Evolutionary conservation across 2,113 vertebrate species (phyloP).

Genomic region (Heptranchias perlo): DNA sequence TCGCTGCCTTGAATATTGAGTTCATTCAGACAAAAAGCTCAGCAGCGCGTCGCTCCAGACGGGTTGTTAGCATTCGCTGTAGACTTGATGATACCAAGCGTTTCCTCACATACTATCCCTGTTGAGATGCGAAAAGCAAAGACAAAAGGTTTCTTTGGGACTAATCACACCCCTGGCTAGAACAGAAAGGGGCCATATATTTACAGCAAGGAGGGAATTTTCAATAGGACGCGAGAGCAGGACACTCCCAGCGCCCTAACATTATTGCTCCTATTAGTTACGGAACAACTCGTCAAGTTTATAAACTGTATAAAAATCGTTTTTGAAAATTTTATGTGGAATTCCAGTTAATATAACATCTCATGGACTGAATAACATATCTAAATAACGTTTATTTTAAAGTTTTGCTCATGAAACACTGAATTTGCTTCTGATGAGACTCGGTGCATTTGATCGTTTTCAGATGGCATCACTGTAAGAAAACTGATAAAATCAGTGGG

Average conservation of each 20-base stretch:
- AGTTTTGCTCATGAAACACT: neutral
- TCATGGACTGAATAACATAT: neutral
- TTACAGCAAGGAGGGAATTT: neutral
- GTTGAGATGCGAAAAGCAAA: neutral
- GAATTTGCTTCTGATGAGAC: neutral
- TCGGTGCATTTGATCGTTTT: neutral
- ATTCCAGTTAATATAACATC: neutral
- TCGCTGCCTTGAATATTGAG: neutral
- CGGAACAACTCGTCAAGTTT: neutral
- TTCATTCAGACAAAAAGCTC: neutral
- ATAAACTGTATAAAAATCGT: neutral
- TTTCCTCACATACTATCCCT: neutral
- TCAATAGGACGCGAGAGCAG: neutral
- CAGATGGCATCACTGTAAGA: too few species aligned
- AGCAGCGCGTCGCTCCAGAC: neutral
- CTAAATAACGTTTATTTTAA: neutral
- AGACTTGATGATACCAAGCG: neutral
- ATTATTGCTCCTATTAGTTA: neutral
- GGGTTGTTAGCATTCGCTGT: neutral
- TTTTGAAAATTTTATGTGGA: neutral
- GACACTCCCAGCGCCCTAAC: neutral
- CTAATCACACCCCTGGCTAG: neutral
- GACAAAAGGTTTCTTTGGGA: too few species aligned
- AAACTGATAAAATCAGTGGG: neutral
- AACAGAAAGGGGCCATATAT: neutral